Percentiles rank a stretch among this genome's conserved stretches.
These are phyloP conservation scores for Neopipo cinnamomea DNA, from an alignment of 2,113 vertebrate species.

Conservation along the genomic window DNA sequence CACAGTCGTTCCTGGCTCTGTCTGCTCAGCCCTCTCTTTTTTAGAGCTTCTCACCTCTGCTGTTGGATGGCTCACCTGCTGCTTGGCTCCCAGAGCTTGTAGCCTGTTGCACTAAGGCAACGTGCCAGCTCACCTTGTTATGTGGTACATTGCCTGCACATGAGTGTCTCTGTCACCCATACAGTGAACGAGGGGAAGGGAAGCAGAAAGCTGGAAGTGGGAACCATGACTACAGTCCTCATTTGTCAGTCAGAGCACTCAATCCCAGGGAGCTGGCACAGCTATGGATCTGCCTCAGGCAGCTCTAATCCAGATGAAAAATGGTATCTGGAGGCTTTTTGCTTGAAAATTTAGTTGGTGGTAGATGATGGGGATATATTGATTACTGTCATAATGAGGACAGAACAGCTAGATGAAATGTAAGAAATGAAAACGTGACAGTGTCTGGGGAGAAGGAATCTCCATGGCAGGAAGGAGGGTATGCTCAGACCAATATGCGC, in stretches of 20 bases:
- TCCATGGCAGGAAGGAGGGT: constrained; percentile 14
- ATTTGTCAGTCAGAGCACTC: fast-evolving
- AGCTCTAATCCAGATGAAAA: not conserved
- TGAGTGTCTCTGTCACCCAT: fast-evolving
- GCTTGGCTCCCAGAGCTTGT: not conserved
- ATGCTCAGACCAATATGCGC: not conserved
- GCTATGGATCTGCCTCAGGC: not conserved
- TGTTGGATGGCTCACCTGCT: not conserved
- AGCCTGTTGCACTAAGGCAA: not conserved
- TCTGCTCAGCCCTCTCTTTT: not conserved
- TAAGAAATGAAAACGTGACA: not conserved
- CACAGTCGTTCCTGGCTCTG: not conserved
- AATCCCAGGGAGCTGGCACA: not conserved
- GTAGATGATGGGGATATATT: not conserved
- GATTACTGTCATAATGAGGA: not conserved
- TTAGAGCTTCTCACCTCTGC: not conserved
- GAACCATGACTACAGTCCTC: not conserved
- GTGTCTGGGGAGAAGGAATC: not conserved
- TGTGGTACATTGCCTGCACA: fast-evolving
- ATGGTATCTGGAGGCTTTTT: not conserved
- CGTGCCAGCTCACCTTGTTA: not conserved
- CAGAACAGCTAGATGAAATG: not conserved
- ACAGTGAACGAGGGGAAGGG: not conserved
- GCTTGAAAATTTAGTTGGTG: not conserved
- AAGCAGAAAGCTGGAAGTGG: not conserved